A percentile compares a stretch with the other conserved stretches of the same genome.
These are phyloP conservation scores for Pangasianodon hypophthalmus DNA, from an alignment of 2,113 vertebrate genomes.

Conservation along the genomic window DNA sequence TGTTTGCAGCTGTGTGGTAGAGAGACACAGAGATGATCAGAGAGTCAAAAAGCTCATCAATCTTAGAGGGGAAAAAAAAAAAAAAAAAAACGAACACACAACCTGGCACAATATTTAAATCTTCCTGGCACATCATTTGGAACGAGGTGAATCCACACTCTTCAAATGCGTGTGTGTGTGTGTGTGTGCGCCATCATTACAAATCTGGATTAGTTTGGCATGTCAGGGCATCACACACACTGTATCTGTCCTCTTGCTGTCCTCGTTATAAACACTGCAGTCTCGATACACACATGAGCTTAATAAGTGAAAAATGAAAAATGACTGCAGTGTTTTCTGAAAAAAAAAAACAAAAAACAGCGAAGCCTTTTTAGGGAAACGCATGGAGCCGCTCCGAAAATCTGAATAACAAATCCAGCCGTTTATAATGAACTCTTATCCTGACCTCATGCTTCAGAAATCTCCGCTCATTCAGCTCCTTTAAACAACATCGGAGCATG, in stretches of 20 bases:
- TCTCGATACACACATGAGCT: constrained; percentile 8
- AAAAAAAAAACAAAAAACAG: not conserved
- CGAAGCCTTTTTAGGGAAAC: not conserved
- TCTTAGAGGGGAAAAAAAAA: not conserved
- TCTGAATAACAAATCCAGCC: constrained; percentile 1
- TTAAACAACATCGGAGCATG: not conserved
- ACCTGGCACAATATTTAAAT: not conserved
- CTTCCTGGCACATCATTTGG: not conserved
- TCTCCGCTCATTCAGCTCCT: constrained; percentile 16
- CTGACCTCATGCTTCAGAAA: constrained; percentile 35
- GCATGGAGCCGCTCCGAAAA: not conserved
- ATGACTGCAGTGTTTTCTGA: not conserved
- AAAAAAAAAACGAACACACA: not conserved
- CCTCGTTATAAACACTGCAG: not conserved
- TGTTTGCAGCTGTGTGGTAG: constrained; percentile 43
- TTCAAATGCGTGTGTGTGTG: not conserved
- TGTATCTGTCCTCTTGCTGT: not conserved
- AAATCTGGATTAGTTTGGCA: not conserved
- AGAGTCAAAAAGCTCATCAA: constrained; percentile 7
- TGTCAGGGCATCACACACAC: not conserved
- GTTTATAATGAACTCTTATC: not conserved
- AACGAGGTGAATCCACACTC: not conserved
- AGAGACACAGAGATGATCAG: not conserved
- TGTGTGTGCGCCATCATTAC: not conserved
- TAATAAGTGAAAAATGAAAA: not conserved